Percentiles rank a stretch among this genome's conserved stretches.
These are phyloP conservation scores for Lamellibrachia columna DNA, from an alignment of 2,888 invertebrate species.

Conservation along the genomic window DNA sequence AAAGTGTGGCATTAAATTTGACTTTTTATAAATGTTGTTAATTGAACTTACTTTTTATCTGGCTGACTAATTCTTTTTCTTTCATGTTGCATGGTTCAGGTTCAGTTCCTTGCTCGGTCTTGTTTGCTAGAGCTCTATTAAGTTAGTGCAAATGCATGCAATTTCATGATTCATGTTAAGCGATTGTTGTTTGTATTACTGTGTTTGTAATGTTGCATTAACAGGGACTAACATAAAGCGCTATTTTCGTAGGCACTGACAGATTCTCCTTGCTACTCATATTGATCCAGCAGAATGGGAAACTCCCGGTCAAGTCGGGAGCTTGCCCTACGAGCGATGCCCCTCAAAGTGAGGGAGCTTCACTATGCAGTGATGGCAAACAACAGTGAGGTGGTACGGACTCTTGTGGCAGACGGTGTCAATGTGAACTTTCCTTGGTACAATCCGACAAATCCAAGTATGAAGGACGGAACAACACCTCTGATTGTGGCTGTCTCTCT, in stretches of 20 bases:
- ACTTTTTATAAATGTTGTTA: too few species aligned
- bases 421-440: conserved; percentile 66
- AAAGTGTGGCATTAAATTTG: too few species aligned
- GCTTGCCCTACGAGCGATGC: conserved; percentile 60
- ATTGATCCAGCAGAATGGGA: conserved; percentile 50
- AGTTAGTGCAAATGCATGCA: too few species aligned
- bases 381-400: conserved; percentile 58
- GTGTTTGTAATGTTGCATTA: too few species aligned
- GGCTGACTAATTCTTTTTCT: too few species aligned
- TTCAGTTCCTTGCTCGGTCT: too few species aligned
- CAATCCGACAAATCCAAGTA: conserved; percentile 65
- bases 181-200: too few species aligned
- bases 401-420: conserved; percentile 58
- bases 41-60: too few species aligned
- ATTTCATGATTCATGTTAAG: too few species aligned
- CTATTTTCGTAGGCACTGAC: neutral
- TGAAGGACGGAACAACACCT: conserved; percentile 67
- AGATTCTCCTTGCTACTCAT: neutral
- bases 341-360: conserved; percentile 62
- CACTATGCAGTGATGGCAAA: conserved; percentile 67
- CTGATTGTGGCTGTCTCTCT: conserved; percentile 66
- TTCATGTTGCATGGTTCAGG: too few species aligned
- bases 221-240: too few species aligned
- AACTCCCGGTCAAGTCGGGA: conserved; percentile 58
- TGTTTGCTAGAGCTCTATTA: too few species aligned